Evolutionary conservation across 92 coral and sea anemone genomes (phyloP).

Genomic region (Siderastrea radians): DNA sequence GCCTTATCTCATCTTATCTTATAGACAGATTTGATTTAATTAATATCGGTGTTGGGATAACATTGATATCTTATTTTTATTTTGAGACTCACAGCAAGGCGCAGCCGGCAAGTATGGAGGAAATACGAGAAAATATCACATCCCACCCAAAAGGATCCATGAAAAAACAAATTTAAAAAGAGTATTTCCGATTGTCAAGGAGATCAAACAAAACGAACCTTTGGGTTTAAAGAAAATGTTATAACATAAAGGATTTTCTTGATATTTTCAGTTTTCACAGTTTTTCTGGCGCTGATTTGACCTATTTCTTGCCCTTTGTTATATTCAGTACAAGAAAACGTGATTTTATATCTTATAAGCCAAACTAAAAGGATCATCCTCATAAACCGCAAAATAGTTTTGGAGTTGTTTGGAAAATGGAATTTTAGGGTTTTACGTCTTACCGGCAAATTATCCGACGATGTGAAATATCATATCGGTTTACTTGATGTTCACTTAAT

Average conservation of each 20-base stretch:
- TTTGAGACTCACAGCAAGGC: neutral
- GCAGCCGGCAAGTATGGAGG: neutral
- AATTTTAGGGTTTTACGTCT: conserved; percentile 22
- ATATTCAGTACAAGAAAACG: neutral
- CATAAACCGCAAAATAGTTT: conserved; percentile 31
- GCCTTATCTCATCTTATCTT: conserved; percentile 26
- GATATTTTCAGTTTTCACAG: neutral
- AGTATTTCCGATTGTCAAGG: conserved; percentile 22
- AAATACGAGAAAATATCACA: neutral
- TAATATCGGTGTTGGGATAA: conserved; percentile 5
- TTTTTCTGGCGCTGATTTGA: conserved; percentile 12
- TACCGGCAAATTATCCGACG: conserved; percentile 18
- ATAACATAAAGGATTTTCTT: neutral
- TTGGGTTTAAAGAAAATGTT: conserved; percentile 7
- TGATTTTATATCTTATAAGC: conserved; percentile 8
- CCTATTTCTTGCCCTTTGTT: neutral
- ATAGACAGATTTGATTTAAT: conserved; percentile 21
- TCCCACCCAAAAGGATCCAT: conserved; percentile 5
- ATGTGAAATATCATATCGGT: conserved; percentile 19
- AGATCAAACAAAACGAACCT: neutral
- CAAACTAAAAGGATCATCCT: conserved; percentile 19
- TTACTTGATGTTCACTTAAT: conserved; percentile 11
- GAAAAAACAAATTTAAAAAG: conserved; percentile 10
- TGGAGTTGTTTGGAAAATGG: conserved; percentile 21
- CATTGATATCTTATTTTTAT: neutral